Conservation (phyloP, 2,888 invertebrate genomes). For the Xestobium rufovillosum region DNA sequence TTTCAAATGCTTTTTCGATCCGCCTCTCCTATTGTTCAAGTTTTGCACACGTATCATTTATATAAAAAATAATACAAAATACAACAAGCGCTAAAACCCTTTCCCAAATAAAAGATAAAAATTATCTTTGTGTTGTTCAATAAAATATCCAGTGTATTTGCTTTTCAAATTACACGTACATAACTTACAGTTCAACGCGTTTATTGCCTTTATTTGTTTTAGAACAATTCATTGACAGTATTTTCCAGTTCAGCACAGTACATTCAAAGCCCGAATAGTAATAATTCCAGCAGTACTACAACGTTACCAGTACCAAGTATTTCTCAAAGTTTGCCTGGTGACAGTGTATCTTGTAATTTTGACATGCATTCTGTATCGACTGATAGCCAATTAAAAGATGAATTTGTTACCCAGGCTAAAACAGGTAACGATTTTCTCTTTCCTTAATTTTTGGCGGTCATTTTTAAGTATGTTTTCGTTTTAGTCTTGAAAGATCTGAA, state of each 20-base stretch:
- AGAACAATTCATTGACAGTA: no score
- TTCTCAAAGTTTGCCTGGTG: not conserved
- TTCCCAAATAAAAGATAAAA: no score
- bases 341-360: conserved; percentile 26
- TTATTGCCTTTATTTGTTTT: no score
- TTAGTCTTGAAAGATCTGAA: conserved; percentile 47
- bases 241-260: not conserved
- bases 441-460: not conserved
- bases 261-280: not conserved
- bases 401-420: conserved; percentile 62
- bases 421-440: conserved; percentile 50
- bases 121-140: no score
- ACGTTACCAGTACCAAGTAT: not conserved
- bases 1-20: no score
- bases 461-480: conserved; percentile 11
- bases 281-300: not conserved
- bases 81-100: no score
- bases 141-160: no score
- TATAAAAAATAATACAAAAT: no score
- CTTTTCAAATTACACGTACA: no score
- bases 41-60: no score
- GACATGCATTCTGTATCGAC: conserved; percentile 22
- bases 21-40: no score
- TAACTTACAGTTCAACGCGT: no score
- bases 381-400: conserved; percentile 43